Conservation (phyloP, 2,113 vertebrate species). For the Accipiter cooperii region DNA sequence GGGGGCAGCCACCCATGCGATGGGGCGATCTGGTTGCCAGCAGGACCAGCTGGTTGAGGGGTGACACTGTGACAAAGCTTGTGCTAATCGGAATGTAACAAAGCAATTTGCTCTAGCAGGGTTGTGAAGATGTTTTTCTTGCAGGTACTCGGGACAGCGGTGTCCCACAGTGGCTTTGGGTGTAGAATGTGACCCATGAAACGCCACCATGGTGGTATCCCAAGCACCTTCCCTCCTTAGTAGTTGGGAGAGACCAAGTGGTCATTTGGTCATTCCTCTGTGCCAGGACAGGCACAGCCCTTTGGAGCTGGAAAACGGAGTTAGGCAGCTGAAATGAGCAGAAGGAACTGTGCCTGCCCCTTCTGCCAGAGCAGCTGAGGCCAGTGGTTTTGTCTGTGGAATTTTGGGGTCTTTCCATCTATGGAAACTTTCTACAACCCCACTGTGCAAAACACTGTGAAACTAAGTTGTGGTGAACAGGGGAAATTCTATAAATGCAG, state of each 20-base stretch:
- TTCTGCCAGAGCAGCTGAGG: neutral
- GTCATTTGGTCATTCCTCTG: neutral
- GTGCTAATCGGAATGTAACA: fast-evolving
- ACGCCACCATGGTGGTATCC: neutral
- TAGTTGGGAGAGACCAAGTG: neutral
- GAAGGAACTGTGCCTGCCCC: neutral
- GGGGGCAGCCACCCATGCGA: fast-evolving
- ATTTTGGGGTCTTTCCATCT: neutral
- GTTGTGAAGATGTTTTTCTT: fast-evolving
- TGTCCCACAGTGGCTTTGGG: fast-evolving
- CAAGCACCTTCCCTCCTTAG: fast-evolving
- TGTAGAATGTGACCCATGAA: neutral
- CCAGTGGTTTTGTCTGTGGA: neutral
- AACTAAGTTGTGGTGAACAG: neutral
- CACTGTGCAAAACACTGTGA: neutral
- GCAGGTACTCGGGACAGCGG: fast-evolving
- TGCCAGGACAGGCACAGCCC: neutral
- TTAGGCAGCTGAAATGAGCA: neutral
- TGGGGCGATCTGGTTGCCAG: neutral
- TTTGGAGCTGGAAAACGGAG: neutral
- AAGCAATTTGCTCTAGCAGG: neutral
- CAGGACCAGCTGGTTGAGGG: too few species aligned
- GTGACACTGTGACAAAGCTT: neutral
- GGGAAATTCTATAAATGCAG: neutral
- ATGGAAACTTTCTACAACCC: neutral